Percentiles rank a stretch among this genome's conserved stretches.
These are phyloP conservation scores for Apistogramma diplotaenia DNA, from an alignment of 2,113 vertebrate genomes.

Conservation along the genomic window DNA sequence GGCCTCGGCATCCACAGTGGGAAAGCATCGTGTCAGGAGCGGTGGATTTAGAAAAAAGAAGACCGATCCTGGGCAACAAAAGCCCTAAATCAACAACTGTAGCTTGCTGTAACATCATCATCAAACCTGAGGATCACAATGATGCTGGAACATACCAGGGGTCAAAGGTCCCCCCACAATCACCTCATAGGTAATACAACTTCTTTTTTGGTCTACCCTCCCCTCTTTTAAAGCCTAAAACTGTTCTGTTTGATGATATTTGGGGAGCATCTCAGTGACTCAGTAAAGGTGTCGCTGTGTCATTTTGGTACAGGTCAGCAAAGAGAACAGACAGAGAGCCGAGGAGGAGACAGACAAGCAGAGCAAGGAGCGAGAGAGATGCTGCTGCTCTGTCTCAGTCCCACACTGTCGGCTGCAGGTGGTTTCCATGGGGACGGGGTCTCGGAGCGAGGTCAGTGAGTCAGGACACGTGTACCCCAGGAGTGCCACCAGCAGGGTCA, in stretches of 20 bases:
- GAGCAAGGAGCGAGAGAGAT: slow-evolving; percentile 60
- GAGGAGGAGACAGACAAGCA: slow-evolving; percentile 45
- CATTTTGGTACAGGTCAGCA: slow-evolving; percentile 20
- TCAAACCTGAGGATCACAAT: slow-evolving; percentile 38
- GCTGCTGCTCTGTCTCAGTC: slow-evolving; percentile 59
- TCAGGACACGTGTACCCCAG: slow-evolving; percentile 46
- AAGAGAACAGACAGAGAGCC: slow-evolving; percentile 48
- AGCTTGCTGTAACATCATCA: slow-evolving; percentile 3
- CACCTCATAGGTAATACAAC: slow-evolving; percentile 47
- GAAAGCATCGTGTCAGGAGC: slow-evolving; percentile 42
- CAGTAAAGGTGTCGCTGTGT: background rate
- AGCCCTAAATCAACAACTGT: slow-evolving; percentile 1
- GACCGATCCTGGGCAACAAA: slow-evolving; percentile 9
- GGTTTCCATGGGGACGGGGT: slow-evolving; percentile 54
- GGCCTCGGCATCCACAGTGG: slow-evolving; percentile 52
- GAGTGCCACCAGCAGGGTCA: background rate
- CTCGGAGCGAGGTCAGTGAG: slow-evolving; percentile 52
- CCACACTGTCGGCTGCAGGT: slow-evolving; percentile 75
- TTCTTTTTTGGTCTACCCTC: background rate
- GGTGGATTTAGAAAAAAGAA: slow-evolving; percentile 52
- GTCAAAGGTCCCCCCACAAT: slow-evolving; percentile 43
- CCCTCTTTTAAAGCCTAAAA: background rate
- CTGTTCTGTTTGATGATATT: background rate
- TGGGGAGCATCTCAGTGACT: background rate
- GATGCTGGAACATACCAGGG: slow-evolving; percentile 12